Percentiles rank a stretch among this genome's conserved stretches.
These are phyloP conservation scores for Biston betularia DNA, from an alignment of 2,888 invertebrate genomes.

Conservation along the genomic window DNA sequence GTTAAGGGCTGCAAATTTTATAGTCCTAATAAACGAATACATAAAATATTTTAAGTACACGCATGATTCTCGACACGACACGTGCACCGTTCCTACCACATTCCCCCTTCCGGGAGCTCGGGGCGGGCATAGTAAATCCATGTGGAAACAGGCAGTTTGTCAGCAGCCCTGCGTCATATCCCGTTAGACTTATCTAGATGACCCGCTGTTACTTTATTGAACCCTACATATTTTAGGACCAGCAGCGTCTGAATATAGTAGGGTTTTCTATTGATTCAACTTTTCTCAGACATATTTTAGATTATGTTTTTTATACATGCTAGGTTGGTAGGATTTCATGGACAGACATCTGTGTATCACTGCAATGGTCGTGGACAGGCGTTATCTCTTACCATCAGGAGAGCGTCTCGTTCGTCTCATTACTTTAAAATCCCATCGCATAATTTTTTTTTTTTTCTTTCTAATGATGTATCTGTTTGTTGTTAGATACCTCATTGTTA, in stretches of 20 bases:
- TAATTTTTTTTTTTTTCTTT: too few species aligned
- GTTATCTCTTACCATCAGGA: too few species aligned
- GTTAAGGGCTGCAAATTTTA: conserved; percentile 26
- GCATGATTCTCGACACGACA: conserved; percentile 32
- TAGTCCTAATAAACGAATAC: conserved; percentile 44
- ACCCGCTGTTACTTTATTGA: conserved; percentile 47
- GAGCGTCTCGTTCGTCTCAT: too few species aligned
- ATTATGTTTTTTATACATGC: neutral
- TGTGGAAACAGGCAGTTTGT: conserved; percentile 56
- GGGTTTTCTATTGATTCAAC: neutral
- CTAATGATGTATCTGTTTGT: too few species aligned
- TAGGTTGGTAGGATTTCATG: too few species aligned
- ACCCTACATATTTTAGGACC: conserved; percentile 23
- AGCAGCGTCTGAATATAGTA: neutral
- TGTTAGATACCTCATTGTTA: too few species aligned
- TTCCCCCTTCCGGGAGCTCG: conserved; percentile 28
- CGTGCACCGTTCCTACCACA: conserved; percentile 32
- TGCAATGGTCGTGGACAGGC: too few species aligned
- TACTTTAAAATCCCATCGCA: too few species aligned
- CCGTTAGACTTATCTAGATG: conserved; percentile 51
- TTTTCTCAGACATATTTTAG: neutral
- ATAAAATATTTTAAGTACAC: conserved; percentile 43
- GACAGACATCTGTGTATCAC: too few species aligned
- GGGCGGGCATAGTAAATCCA: conserved; percentile 48
- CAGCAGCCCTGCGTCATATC: conserved; percentile 48